These are phyloP conservation scores for Xiphophorus hellerii DNA, from an alignment of 2,113 vertebrate genomes.

Conservation along the genomic window DNA sequence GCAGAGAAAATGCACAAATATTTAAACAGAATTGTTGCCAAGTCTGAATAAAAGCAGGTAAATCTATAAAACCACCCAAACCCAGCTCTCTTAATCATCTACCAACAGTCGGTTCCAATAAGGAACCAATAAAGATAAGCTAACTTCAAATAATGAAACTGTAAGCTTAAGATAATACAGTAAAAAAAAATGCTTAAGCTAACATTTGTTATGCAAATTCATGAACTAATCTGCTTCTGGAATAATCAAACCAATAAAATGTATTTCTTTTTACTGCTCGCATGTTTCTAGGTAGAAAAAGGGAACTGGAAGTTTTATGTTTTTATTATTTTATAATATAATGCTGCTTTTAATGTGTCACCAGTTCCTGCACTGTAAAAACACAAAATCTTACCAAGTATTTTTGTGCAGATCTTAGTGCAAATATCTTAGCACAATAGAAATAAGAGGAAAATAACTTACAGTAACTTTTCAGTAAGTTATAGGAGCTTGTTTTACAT, in stretches of 20 bases:
- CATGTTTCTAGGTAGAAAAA: neutral
- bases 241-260: neutral
- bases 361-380: neutral
- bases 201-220: neutral
- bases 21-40: neutral
- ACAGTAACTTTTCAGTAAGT: no score
- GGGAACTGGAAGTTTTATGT: neutral
- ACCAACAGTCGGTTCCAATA: neutral
- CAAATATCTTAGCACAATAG: no score
- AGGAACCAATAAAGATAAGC: neutral
- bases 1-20: neutral
- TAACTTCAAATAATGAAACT: neutral
- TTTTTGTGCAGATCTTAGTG: no score
- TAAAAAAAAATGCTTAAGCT: neutral
- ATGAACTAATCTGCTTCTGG: neutral
- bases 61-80: neutral
- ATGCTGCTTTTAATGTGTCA: neutral
- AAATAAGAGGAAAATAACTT: no score
- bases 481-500: no score
- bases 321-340: neutral
- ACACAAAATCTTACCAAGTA: no score
- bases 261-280: neutral
- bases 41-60: neutral
- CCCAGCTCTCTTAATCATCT: no score
- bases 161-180: neutral